A percentile compares a stretch with the other conserved stretches of the same genome.
Evolutionary conservation across 2,113 vertebrate genomes (phyloP).

Genomic region (Phrynosoma blainvillii): DNA sequence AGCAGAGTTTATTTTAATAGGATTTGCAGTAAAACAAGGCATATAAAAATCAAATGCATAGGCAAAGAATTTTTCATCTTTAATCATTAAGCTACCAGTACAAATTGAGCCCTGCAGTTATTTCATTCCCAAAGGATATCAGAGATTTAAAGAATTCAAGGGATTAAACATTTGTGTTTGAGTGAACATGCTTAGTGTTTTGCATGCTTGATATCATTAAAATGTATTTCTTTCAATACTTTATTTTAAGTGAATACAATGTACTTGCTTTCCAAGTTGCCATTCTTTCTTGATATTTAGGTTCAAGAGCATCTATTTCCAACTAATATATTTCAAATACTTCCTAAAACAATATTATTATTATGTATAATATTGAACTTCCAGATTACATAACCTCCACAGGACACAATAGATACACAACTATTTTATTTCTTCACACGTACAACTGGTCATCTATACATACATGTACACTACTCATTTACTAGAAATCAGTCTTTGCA

Average conservation of each 20-base stretch:
- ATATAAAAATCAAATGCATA: slow-evolving; percentile 85
- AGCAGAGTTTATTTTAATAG: slow-evolving; percentile 83
- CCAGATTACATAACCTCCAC: not conserved
- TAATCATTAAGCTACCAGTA: slow-evolving; percentile 88
- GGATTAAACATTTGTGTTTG: slow-evolving; percentile 85
- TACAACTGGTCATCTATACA: not conserved
- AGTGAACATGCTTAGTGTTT: slow-evolving; percentile 81
- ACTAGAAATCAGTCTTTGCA: not conserved
- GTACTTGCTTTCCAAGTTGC: slow-evolving; percentile 27
- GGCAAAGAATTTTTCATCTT: slow-evolving; percentile 84
- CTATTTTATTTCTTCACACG: no score
- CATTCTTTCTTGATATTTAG: slow-evolving; percentile 27
- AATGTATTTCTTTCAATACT: slow-evolving; percentile 71
- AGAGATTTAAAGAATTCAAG: slow-evolving; percentile 83
- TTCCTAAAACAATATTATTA: slow-evolving; percentile 5
- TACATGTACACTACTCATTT: not conserved
- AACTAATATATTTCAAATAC: slow-evolving; percentile 12
- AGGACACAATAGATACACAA: no score
- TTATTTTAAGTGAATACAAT: slow-evolving; percentile 61
- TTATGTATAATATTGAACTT: not conserved
- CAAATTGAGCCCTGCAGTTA: slow-evolving; percentile 87
- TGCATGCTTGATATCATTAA: slow-evolving; percentile 76
- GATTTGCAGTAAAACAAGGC: slow-evolving; percentile 82
- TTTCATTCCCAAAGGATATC: slow-evolving; percentile 81
- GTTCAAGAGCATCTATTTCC: slow-evolving; percentile 37